Evolutionary conservation across 1,140 invertebrate genomes (phyloP).

Genomic region (Drosophila subpulchrella): DNA sequence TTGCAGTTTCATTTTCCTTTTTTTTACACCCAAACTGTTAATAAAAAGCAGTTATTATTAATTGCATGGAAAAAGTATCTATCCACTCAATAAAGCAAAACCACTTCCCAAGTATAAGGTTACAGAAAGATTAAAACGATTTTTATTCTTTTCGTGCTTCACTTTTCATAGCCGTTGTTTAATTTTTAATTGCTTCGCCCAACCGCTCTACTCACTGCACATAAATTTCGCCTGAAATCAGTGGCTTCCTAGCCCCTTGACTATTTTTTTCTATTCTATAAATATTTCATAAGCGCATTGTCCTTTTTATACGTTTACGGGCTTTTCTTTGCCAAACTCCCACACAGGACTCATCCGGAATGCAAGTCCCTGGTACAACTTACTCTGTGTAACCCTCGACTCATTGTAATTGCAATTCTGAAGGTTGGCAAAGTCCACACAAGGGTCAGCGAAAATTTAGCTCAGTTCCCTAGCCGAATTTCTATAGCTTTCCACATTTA

Average conservation of each 20-base stretch:
- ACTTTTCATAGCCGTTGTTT: not conserved
- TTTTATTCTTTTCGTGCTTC: not conserved
- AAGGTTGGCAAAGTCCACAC: slow-evolving; percentile 47
- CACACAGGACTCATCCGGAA: slow-evolving; percentile 33
- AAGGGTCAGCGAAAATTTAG: slow-evolving; percentile 13
- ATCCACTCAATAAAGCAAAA: not conserved
- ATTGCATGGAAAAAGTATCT: no score
- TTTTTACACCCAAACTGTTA: no score
- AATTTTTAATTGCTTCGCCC: slow-evolving; percentile 4
- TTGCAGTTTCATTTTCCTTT: no score
- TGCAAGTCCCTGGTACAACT: slow-evolving; percentile 20
- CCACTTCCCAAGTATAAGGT: not conserved
- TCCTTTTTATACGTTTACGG: slow-evolving; percentile 24
- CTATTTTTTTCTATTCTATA: slow-evolving; percentile 40
- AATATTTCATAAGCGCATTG: slow-evolving; percentile 70
- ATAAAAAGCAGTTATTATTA: no score
- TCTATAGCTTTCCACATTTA: slow-evolving; percentile 60
- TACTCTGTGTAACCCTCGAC: slow-evolving; percentile 6
- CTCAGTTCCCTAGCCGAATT: slow-evolving; percentile 20
- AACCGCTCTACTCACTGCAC: slow-evolving; percentile 8
- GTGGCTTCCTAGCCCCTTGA: slow-evolving; percentile 7
- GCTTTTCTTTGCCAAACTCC: slow-evolving; percentile 19
- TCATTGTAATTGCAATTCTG: slow-evolving; percentile 60
- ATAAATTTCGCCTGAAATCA: slow-evolving; percentile 57
- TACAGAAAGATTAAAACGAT: not conserved